These are phyloP conservation scores for Hystrix cristata DNA, from an alignment of 2,113 vertebrate genomes.

Conservation along the genomic window DNA sequence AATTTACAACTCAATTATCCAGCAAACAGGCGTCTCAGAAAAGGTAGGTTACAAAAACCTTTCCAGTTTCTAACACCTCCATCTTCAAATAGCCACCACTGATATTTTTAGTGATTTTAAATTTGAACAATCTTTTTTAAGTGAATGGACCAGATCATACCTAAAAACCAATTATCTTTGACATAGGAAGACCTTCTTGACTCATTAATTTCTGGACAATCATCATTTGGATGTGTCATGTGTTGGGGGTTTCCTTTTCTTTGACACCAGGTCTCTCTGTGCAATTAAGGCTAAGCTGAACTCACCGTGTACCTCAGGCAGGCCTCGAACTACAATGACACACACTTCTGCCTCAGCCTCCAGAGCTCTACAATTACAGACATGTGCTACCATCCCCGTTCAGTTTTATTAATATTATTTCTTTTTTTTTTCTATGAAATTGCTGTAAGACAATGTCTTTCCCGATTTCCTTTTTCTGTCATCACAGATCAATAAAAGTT, in stretches of 20 bases:
- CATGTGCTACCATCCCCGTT: not conserved
- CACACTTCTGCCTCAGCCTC: not conserved
- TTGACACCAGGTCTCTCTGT: not conserved
- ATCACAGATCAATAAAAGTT: not conserved
- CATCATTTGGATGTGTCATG: not conserved
- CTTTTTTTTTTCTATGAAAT: not conserved
- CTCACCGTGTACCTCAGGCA: not conserved
- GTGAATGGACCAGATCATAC: slow-evolving; percentile 73
- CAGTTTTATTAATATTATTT: not conserved
- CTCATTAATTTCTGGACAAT: slow-evolving; percentile 73
- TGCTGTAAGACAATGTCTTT: not conserved
- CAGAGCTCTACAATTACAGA: not conserved
- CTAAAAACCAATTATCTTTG: slow-evolving; percentile 76
- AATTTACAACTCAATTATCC: not conserved
- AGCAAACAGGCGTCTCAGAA: slow-evolving; percentile 11
- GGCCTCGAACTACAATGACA: not conserved
- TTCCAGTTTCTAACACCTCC: slow-evolving; percentile 62
- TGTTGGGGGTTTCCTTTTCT: not conserved
- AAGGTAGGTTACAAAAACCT: slow-evolving; percentile 56
- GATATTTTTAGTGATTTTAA: slow-evolving; percentile 75
- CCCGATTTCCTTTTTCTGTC: not conserved
- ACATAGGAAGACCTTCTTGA: slow-evolving; percentile 75
- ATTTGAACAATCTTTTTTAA: slow-evolving; percentile 70
- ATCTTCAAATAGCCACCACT: slow-evolving; percentile 43
- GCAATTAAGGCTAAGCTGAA: not conserved